A percentile compares a stretch with the other conserved stretches of the same genome.
Evolutionary conservation across 2,888 invertebrate species (phyloP).

Genomic region (Tenthredo notha): DNA sequence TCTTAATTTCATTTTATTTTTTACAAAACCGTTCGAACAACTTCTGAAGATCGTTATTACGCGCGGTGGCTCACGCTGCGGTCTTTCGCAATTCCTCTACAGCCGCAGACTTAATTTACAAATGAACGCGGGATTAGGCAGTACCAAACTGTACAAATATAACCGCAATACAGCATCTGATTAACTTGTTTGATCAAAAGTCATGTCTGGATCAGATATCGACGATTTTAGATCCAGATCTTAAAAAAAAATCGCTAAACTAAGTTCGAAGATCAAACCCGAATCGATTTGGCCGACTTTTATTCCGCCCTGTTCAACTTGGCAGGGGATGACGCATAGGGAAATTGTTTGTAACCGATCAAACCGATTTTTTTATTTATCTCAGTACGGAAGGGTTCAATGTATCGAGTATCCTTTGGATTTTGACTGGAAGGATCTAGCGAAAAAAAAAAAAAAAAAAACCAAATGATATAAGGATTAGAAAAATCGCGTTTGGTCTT

Average conservation of each 20-base stretch:
- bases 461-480: not conserved
- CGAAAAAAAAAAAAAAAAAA: not conserved
- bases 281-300: not conserved
- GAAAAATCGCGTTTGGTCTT: not conserved
- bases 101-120: not conserved
- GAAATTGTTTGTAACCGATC: not conserved
- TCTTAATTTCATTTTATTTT: constrained; percentile 5
- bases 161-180: not conserved
- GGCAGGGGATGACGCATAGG: not conserved
- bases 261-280: too few relatives aligned
- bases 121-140: not conserved
- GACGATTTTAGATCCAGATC: not conserved
- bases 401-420: not conserved
- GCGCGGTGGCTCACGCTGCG: not conserved
- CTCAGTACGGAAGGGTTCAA: not conserved
- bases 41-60: not conserved
- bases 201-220: not conserved
- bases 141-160: not conserved
- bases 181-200: not conserved
- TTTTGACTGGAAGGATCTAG: not conserved
- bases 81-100: not conserved
- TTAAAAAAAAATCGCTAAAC: not conserved
- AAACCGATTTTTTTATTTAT: not conserved
- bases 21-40: not conserved
- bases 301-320: not conserved